Evolutionary conservation across 2,888 invertebrate species (phyloP), one percentile per base, ranked within the genome.

Genomic region (Thera obeliscata): DNA sequence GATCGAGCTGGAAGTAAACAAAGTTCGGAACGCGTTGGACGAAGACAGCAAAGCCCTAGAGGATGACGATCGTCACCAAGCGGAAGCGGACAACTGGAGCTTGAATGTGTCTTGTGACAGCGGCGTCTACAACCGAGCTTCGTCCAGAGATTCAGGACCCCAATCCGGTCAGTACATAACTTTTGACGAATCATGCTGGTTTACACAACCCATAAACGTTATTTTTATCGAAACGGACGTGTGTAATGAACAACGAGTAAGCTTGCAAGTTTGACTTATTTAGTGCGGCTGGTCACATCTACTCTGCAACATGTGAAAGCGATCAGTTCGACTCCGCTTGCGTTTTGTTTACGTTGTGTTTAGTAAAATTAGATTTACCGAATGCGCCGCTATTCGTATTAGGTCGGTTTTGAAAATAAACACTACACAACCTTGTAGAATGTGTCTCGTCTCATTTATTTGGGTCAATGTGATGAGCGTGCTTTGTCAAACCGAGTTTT

Each of bases 71-170:
- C 79, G 85, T 48, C 90, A 91, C 22, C 92, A 91, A 72, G 92
- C 87, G 2, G 93, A 94, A 73, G 90, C 88, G 0, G 94, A 94
- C 74, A 92, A 90, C 78, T 94, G 94, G 94, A 93, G 94, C 71
- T 81, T 94, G 74, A 94, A 94, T 82, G 93, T 94, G 73, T 95
- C 94, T 67, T 94, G 94, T 71, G 95, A 95, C 79, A 94, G 94
- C 80, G 94, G 94, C 67, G 94, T 94, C 73, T 95, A 95, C 82
- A 95, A 95, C 79, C 94, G 95, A 36, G 95, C 94, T 38, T 94
- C 94, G 35, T 94, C 94, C 63, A 88, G 94, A 71, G 94, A 94
- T 76, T 94, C 94, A 62, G 94, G 94, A 68, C 94, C 94, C 36
- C 93, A 94, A 80, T 94, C 94, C 72, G 93, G 94, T 94, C 70